Conservation (phyloP, 2,113 vertebrate genomes). For the Pampusana beccarii region DNA sequence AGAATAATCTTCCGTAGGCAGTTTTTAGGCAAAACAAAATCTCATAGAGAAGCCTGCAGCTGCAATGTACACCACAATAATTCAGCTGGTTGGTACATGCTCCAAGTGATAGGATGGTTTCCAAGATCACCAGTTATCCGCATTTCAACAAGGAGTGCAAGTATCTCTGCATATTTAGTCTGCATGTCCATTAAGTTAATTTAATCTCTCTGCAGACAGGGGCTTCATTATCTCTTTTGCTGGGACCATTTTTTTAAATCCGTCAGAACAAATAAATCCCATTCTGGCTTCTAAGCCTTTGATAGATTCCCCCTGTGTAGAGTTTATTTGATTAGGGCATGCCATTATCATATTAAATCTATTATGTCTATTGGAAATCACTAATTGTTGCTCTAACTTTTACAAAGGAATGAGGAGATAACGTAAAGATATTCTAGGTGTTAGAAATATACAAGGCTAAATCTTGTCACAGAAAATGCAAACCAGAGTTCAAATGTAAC, state of each 20-base stretch:
- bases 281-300: background rate
- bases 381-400: background rate
- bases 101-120: background rate
- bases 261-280: slow-evolving; percentile 28
- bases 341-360: slow-evolving; percentile 34
- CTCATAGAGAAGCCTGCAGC: background rate
- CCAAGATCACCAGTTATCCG: background rate
- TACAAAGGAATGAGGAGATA: background rate
- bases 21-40: slow-evolving; percentile 22
- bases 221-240: slow-evolving; percentile 26
- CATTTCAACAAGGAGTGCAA: background rate
- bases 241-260: slow-evolving; percentile 15
- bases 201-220: slow-evolving; percentile 19
- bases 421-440: background rate
- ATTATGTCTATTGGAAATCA: slow-evolving; percentile 19
- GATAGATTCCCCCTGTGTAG: background rate
- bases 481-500: background rate
- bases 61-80: background rate
- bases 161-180: slow-evolving; percentile 6
- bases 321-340: slow-evolving; percentile 34
- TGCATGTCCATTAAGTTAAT: slow-evolving; percentile 46
- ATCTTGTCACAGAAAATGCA: background rate
- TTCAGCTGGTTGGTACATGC: background rate
- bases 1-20: background rate
- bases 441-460: background rate